Base-by-base conservation (phyloP, 1,140 invertebrate genomes). In the Pygmarrhopalites habei region DNA sequence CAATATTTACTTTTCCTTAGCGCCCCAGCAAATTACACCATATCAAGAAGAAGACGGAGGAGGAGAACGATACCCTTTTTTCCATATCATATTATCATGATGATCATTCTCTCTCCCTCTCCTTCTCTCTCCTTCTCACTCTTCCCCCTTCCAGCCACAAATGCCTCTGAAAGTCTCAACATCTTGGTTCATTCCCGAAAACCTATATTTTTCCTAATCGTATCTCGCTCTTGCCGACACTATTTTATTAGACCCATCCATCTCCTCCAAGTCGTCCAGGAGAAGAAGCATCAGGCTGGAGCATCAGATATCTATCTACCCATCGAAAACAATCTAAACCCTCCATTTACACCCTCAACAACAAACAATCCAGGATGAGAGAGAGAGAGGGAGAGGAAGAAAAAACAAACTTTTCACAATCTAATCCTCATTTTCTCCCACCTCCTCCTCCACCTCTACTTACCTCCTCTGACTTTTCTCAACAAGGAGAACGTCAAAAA, bases 1-100 rank as follows among this genome's bases (percentile, higher is more conserved):
- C 65, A 66, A 58, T 70, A 64, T 66, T 70, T 70, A 62, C 65
- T 62, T 64, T 64, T 46, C 60, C 49, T 69, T 63, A 62, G 62
- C 62, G 55, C 60, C 63, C 60, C 41, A 62, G 60, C 65, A 62
- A 62, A 66, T 66, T 66, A 58, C 62, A 64, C 47, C 53, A 23
- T 57, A 61, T 61, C 60, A 55, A 57, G 39, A 41, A 60, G 17
- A 49, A 39, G n/a, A n/a, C n/a, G n/a, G n/a, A n/a, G n/a, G n/a
- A n/a, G n/a, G n/a, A 35, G 41, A 32, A 43, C 29, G 39, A 30
- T 52, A 51, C 46, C 47, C n/a, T 35, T 60, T 28, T 59, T 28
- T 44, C 58, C 17, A 28, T 46, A 47, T 47, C 19, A 28, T 44
- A 43, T 52, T 10, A 49, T 19, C 30, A 14, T 17, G 19, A 29